These are phyloP conservation scores for Itoplectis maculator DNA, from an alignment of 2,888 invertebrate genomes.

Conservation along the genomic window DNA sequence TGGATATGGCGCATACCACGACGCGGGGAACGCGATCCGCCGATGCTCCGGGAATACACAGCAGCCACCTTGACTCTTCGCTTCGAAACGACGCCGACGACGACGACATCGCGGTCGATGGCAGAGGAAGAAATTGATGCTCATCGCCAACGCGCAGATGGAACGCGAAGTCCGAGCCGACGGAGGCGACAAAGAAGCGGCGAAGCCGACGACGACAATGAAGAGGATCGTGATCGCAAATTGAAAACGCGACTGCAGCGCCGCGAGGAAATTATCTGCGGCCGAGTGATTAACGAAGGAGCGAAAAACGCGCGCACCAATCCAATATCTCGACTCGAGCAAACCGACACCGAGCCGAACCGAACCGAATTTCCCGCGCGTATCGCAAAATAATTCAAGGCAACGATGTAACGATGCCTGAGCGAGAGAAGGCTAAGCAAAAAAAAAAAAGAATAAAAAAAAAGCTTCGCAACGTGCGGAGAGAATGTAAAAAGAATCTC, in stretches of 20 bases:
- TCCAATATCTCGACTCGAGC: no score
- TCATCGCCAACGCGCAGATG: constrained; percentile 13
- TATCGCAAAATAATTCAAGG: no score
- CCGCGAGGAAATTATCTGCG: constrained; percentile 48
- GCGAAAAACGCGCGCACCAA: background rate
- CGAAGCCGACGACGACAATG: constrained; percentile 32
- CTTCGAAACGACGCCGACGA: constrained; percentile 18
- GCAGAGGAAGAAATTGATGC: constrained; percentile 8
- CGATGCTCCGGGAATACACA: constrained; percentile 50
- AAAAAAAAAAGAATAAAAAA: constrained; percentile 27
- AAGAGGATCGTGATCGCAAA: constrained; percentile 59
- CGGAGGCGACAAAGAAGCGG: constrained; percentile 27
- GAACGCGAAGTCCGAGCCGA: constrained; percentile 13
- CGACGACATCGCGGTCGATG: constrained; percentile 35
- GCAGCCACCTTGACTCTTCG: background rate
- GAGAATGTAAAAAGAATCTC: constrained; percentile 28
- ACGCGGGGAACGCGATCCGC: constrained; percentile 64
- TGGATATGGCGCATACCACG: constrained; percentile 74
- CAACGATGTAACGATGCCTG: no score
- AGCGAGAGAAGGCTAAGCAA: background rate
- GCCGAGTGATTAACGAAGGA: constrained; percentile 12
- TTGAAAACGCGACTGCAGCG: constrained; percentile 47
- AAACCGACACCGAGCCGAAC: no score
- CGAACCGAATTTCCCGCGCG: no score
- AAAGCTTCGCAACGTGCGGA: constrained; percentile 2